Conservation (phyloP, 1,140 invertebrate genomes). For the Pantala flavescens region DNA sequence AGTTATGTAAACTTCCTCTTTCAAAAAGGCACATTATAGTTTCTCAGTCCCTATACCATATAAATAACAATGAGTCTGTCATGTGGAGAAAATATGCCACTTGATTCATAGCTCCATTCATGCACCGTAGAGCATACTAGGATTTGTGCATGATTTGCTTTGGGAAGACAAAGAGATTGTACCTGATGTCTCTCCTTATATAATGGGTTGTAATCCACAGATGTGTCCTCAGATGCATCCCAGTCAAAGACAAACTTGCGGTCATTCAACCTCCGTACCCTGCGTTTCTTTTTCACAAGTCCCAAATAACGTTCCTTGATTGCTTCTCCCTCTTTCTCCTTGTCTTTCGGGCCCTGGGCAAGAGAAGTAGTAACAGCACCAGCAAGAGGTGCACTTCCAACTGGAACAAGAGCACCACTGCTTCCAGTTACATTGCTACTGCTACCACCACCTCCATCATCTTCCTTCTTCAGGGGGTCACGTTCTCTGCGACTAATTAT, state of each 20-base stretch:
- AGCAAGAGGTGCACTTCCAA: neutral
- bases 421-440: neutral
- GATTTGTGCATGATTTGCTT: no score
- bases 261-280: conserved; percentile 88
- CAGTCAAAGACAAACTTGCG: conserved; percentile 99
- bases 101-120: no score
- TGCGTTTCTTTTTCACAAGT: conserved; percentile 84
- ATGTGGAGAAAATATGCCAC: no score
- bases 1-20: no score
- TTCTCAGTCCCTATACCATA: no score
- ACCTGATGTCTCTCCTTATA: conserved; percentile 94
- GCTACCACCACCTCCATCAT: conserved; percentile 1
- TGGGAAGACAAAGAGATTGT: conserved; percentile 12
- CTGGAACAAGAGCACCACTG: conserved; percentile 23
- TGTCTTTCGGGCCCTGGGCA: conserved; percentile 51
- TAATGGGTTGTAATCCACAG: conserved; percentile 91
- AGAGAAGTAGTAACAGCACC: neutral
- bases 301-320: conserved; percentile 94
- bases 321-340: conserved; percentile 82
- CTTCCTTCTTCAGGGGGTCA: neutral
- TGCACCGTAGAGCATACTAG: no score
- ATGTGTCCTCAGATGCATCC: conserved; percentile 98
- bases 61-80: no score
- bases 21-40: no score
- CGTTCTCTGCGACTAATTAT: neutral